Base-by-base conservation (phyloP, 2,888 invertebrate genomes). In the Stenotaenia linearis region DNA sequence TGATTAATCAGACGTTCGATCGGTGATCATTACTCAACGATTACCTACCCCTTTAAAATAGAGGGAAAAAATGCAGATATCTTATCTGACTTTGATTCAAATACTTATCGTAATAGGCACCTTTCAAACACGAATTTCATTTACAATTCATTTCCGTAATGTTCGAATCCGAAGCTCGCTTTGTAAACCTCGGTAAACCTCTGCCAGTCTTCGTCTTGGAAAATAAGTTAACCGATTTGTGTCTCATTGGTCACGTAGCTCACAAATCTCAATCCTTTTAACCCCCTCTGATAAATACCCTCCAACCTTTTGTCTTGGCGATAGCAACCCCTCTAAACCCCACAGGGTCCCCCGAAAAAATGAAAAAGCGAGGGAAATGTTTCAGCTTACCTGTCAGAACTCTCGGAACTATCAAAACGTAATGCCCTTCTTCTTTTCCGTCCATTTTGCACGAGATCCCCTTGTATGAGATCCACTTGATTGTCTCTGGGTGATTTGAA, bases 351-450 rank as follows among this genome's bases (percentile, higher is more conserved):
- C 0, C n/a, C n/a, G n/a, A n/a, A n/a, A n/a, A n/a, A n/a, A n/a
- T n/a, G 0, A 50, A 50, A 50, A 50, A 7, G 28, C 1, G 25
- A 69, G 15, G 28, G 9, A 69, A 28, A 69, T 69, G 28, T 18
- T 12, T 21, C 78, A 82, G 86, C 90, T 90, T 87, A 94, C 95
- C 95, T 95, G 93, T 95, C 95, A 88, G 94, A 95, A 85, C 94
- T 94, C 89, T 95, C 95, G 85, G 94, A 94, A 88, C 94, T 95
- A 90, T 95, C 95, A 89, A 93, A 95, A 89, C 94, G 91, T 90
- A 95, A 94, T 87, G 93, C 90, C 88, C 94, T 93, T 88, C 95
- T 90, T 89, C 93, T 94, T 88, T 92, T 93, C 87, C 92, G 45
- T 37, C 40, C 77, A 23, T 28, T 28, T 23, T 69, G 25, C 25